phyloP scores from a whole-genome alignment of 2,888 invertebrate species.

The Drosophila antonietae region DNA sequence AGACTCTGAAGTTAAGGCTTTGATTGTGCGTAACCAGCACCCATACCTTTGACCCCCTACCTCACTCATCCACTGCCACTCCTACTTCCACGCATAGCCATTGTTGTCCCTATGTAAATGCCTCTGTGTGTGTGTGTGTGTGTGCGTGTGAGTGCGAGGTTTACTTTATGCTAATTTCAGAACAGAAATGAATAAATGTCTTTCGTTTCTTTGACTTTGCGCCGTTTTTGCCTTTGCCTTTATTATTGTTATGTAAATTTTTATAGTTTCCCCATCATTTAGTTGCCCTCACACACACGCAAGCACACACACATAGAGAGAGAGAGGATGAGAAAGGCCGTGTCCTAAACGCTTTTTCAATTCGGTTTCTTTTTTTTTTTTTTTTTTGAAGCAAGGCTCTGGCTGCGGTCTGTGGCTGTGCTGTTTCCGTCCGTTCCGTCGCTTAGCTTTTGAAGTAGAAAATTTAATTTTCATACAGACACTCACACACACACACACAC shows the following conservation, averaged over 20 bases:
- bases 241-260: slow-evolving; percentile 79
- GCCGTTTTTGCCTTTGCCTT: slow-evolving; percentile 57
- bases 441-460: slow-evolving; percentile 67
- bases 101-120: slow-evolving; percentile 22
- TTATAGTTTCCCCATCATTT: slow-evolving; percentile 80
- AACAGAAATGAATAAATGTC: slow-evolving; percentile 77
- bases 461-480: slow-evolving; percentile 71
- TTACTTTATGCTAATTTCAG: slow-evolving; percentile 77
- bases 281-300: slow-evolving; percentile 39
- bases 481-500: slow-evolving; percentile 19
- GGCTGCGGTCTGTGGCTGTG: slow-evolving; percentile 50
- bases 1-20: slow-evolving; percentile 48
- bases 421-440: slow-evolving; percentile 38
- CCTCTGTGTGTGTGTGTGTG: slow-evolving; percentile 20
- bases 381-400: slow-evolving; percentile 2
- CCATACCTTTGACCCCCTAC: not conserved
- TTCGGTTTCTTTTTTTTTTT: slow-evolving; percentile 51
- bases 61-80: not conserved
- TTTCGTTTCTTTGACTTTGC: slow-evolving; percentile 53
- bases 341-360: slow-evolving; percentile 72
- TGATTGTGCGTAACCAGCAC: slow-evolving; percentile 62
- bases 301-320: slow-evolving; percentile 11
- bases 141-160: slow-evolving; percentile 40
- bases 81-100: not conserved
- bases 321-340: not conserved